Conservation (phyloP, 2,797 vertebrate species). For the Vipera latastei region DNA sequence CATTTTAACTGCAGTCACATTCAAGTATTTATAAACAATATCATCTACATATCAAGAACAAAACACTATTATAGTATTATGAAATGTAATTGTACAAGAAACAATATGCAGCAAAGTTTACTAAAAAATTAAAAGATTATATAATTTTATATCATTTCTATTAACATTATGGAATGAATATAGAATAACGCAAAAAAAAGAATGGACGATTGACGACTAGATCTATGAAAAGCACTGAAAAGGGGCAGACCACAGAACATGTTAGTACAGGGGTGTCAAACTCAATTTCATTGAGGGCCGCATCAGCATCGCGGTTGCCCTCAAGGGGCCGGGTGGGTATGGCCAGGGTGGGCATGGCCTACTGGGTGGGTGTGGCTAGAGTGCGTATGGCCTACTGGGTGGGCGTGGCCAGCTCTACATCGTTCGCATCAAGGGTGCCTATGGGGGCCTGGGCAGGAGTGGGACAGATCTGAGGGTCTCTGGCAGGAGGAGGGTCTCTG, state of each 20-base stretch:
- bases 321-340: too few species aligned
- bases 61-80: constrained; percentile 5
- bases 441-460: too few species aligned
- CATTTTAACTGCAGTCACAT: constrained; percentile 74
- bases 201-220: neutral
- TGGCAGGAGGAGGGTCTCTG: too few species aligned
- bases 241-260: neutral
- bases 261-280: too few species aligned
- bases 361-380: too few species aligned
- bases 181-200: neutral
- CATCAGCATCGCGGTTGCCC: too few species aligned
- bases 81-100: neutral
- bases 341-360: too few species aligned
- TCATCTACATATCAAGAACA: constrained; percentile 43
- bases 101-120: neutral
- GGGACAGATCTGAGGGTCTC: too few species aligned
- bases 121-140: neutral
- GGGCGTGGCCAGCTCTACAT: too few species aligned
- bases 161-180: neutral
- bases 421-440: too few species aligned
- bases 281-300: too few species aligned
- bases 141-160: neutral
- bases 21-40: constrained; percentile 38
- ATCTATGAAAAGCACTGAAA: neutral
- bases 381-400: too few species aligned